Base-by-base conservation (phyloP, 2,888 invertebrate species). In the Seira musarum region DNA sequence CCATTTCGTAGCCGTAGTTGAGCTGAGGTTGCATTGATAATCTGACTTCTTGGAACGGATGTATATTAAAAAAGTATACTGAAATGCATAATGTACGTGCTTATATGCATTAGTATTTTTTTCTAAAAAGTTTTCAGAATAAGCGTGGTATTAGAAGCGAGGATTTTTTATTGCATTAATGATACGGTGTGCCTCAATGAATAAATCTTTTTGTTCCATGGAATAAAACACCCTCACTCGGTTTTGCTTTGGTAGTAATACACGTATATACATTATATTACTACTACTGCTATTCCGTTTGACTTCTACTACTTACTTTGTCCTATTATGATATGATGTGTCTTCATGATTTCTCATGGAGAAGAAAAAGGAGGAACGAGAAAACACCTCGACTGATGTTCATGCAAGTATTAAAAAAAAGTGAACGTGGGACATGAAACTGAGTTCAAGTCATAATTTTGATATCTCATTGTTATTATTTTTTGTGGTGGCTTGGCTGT, bases 301-400 rank as follows among this genome's bases (percentile, higher is more conserved):
- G 40, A 40, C 40, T 40, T 13, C 40, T 40, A n/a, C n/a, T n/a
- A n/a, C n/a, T n/a, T n/a, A n/a, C n/a, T n/a, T n/a, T n/a, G n/a
- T n/a, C n/a, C n/a, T n/a, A n/a, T n/a, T n/a, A n/a, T n/a, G n/a
- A n/a, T n/a, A n/a, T n/a, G n/a, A n/a, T n/a, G n/a, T n/a, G 70
- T 72, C 25, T 60, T 70, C 65, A 40, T 66, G 68, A 60, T 70
- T 70, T 66, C 70, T 22, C 66, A 49, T 71, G 22, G 60, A 46
- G 71, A 40, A 57, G 63, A 13, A 49, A 35, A 30, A 60, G 66
- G 22, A 65, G 49, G 24, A 66, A 49, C 65, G 25, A 30, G 30
- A 30, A 30, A 63, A 40, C 74, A 74, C 74, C 74, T 68, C 46
- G 40, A 61, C 69, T 2, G 30, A 73, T 49, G 68, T n/a, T 60